Percentiles rank a stretch among this genome's conserved stretches.
These are phyloP conservation scores for Chromis chromis DNA, from an alignment of 2,797 vertebrate genomes.

Conservation along the genomic window DNA sequence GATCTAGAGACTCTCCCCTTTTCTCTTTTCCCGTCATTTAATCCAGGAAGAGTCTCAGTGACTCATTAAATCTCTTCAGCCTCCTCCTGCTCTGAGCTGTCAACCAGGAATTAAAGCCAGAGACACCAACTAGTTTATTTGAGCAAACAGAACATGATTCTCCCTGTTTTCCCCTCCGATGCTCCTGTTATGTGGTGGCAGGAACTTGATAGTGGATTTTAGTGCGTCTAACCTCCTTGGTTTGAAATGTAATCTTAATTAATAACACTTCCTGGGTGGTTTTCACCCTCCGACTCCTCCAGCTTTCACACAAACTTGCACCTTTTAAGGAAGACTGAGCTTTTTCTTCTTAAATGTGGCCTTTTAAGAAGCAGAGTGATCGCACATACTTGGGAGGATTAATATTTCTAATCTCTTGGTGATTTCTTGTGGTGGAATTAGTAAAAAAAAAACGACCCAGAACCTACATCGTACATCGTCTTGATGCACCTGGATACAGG, in stretches of 20 bases:
- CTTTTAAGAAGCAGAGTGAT: constrained; percentile 5
- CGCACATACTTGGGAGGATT: constrained; percentile 38
- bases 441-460: neutral
- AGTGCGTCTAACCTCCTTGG: neutral
- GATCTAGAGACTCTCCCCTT: constrained; percentile 29
- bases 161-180: neutral
- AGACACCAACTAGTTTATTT: neutral
- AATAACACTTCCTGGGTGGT: neutral
- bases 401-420: constrained; percentile 27
- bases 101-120: neutral
- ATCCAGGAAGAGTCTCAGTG: constrained; percentile 29
- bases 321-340: neutral
- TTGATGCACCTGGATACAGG: no score
- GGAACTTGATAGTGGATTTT: neutral
- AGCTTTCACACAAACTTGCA: neutral
- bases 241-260: neutral
- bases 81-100: constrained; percentile 8
- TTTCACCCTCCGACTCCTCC: constrained; percentile 6
- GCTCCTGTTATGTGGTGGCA: no score
- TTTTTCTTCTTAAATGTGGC: neutral
- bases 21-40: constrained; percentile 3
- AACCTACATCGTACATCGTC: neutral
- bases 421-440: neutral
- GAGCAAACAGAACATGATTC: constrained; percentile 4
- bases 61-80: constrained; percentile 30